These are phyloP conservation scores for Euzetes globulus DNA, from an alignment of 2,888 invertebrate genomes.

Conservation along the genomic window DNA sequence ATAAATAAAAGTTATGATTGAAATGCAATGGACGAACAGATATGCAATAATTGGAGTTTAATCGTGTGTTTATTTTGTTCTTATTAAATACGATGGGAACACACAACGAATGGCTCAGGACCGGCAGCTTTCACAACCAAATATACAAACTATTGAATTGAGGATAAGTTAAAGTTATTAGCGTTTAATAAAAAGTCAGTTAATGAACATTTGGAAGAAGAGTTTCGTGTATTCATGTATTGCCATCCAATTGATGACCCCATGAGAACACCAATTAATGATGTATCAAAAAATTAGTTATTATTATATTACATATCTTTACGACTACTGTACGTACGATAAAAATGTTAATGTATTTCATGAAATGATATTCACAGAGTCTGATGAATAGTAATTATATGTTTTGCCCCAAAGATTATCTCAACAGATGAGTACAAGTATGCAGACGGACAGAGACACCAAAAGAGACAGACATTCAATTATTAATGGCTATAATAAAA, in stretches of 20 bases:
- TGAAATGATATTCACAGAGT: slow-evolving; percentile 19
- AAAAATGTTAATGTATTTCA: slow-evolving; percentile 22
- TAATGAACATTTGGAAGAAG: slow-evolving; percentile 17
- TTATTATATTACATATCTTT: slow-evolving; percentile 28
- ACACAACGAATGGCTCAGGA: neutral
- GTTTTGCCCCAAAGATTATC: slow-evolving; percentile 21
- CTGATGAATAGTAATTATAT: slow-evolving; percentile 30
- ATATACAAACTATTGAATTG: neutral
- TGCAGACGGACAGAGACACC: slow-evolving; percentile 17
- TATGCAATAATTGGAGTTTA: slow-evolving; percentile 10
- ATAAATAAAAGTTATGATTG: neutral
- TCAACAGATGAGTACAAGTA: slow-evolving; percentile 14
- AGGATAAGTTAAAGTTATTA: neutral
- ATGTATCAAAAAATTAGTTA: slow-evolving; percentile 25
- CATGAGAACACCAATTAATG: slow-evolving; percentile 28
- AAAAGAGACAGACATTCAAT: slow-evolving; percentile 18
- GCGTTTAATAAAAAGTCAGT: slow-evolving; percentile 24
- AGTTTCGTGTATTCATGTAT: slow-evolving; percentile 1
- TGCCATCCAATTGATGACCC: slow-evolving; percentile 8
- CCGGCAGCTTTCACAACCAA: neutral
- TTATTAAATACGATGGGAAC: neutral
- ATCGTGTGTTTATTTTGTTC: slow-evolving; percentile 7
- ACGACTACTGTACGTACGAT: slow-evolving; percentile 16
- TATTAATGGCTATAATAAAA: slow-evolving; percentile 30
- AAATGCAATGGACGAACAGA: slow-evolving; percentile 3